Evolutionary conservation across 2,113 vertebrate species (phyloP).

Genomic region (Muscicapa adusta): DNA sequence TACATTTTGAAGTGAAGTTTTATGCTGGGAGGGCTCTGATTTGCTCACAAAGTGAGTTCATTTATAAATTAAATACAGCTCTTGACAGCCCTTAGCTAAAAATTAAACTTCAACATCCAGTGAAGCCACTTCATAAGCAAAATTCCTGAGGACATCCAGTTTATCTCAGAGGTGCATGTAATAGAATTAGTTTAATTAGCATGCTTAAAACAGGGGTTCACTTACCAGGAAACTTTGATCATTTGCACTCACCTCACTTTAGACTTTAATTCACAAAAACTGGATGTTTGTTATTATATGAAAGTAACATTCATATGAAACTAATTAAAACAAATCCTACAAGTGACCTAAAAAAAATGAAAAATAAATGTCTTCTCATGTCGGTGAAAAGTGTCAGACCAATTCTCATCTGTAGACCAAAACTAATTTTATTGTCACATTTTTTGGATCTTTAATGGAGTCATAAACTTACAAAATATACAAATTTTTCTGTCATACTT

Average conservation of each 20-base stretch:
- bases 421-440: background rate
- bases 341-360: background rate
- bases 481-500: background rate
- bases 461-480: background rate
- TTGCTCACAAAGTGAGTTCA: background rate
- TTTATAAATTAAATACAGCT: background rate
- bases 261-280: background rate
- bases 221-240: background rate
- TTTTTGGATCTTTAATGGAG: background rate
- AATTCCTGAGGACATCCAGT: background rate
- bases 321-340: background rate
- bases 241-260: background rate
- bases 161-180: background rate
- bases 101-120: background rate
- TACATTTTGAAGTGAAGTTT: background rate
- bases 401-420: background rate
- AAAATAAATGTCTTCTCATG: background rate
- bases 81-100: background rate
- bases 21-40: background rate
- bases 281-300: background rate
- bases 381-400: background rate
- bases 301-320: background rate
- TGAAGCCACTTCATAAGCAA: background rate
- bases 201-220: background rate
- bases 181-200: background rate